Percentiles rank a stretch among this genome's conserved stretches.
Evolutionary conservation across 2,113 vertebrate species (phyloP).

Genomic region (Phylloscopus whistleri): DNA sequence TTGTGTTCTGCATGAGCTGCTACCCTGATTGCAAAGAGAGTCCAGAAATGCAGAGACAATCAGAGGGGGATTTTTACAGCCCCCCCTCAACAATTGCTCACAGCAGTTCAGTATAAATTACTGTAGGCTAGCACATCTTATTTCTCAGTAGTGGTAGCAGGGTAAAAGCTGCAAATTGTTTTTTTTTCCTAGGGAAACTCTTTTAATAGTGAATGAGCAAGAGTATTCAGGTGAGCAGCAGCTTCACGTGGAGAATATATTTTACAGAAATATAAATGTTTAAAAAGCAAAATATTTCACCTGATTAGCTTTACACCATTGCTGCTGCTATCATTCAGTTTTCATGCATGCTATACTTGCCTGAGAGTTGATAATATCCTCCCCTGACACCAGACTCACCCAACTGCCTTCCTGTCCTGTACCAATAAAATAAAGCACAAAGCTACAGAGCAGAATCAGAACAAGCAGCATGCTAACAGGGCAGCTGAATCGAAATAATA

Average conservation of each 20-base stretch:
- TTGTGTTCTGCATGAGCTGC: conserved; percentile 16
- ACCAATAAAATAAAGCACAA: not conserved
- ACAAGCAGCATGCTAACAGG: not conserved
- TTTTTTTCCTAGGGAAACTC: not conserved
- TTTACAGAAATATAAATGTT: not conserved
- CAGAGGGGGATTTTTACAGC: not conserved
- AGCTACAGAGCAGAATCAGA: not conserved
- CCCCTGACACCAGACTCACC: not conserved
- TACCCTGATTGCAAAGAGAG: not conserved
- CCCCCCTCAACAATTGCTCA: not conserved
- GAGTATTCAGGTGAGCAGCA: not conserved
- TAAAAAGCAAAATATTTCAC: not conserved
- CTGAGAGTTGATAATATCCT: not conserved
- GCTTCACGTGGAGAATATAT: not conserved
- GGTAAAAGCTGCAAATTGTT: not conserved
- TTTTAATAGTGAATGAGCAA: not conserved
- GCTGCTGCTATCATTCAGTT: not conserved
- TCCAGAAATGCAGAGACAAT: not conserved
- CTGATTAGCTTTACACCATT: not conserved
- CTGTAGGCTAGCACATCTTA: not conserved
- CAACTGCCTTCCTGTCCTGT: not conserved
- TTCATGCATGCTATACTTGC: not conserved
- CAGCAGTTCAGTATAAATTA: not conserved
- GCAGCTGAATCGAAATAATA: not conserved
- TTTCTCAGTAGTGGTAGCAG: not conserved